These are phyloP conservation scores for Tauraco erythrolophus DNA, from an alignment of 2,113 vertebrate genomes.

Conservation along the genomic window DNA sequence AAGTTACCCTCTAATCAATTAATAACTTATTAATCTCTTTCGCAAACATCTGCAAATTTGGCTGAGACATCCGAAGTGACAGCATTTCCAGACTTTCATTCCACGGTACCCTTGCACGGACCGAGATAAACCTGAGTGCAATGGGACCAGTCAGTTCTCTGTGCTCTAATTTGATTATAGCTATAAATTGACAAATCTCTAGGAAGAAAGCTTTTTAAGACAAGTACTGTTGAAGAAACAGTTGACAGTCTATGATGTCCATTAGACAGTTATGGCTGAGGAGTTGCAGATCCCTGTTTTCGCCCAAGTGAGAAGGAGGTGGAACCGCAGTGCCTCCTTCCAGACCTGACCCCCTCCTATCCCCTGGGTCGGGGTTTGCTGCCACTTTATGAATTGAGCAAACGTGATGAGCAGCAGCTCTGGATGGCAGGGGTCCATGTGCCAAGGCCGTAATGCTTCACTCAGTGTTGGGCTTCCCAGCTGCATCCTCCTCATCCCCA, in stretches of 20 bases:
- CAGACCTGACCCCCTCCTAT: neutral
- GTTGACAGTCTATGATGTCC: neutral
- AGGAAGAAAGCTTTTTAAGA: neutral
- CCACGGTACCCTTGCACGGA: neutral
- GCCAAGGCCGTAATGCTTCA: neutral
- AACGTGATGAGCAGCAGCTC: neutral
- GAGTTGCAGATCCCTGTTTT: neutral
- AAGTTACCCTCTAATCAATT: neutral
- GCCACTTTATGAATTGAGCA: neutral
- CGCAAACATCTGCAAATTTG: neutral
- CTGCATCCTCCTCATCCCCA: neutral
- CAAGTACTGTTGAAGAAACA: neutral
- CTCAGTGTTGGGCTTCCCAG: neutral
- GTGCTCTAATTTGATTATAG: neutral
- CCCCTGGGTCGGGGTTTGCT: neutral
- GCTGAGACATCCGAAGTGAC: neutral
- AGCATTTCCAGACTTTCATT: neutral
- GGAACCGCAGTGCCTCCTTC: neutral
- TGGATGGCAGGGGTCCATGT: neutral
- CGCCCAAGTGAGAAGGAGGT: neutral
- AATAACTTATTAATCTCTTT: neutral
- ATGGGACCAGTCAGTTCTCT: neutral
- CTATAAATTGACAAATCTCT: neutral
- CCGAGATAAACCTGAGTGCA: neutral
- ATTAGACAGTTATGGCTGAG: accelerated